Percentiles rank a stretch among this genome's conserved stretches.
Evolutionary conservation across 2,888 invertebrate genomes (phyloP).

Genomic region (Yponomeuta sedellus): DNA sequence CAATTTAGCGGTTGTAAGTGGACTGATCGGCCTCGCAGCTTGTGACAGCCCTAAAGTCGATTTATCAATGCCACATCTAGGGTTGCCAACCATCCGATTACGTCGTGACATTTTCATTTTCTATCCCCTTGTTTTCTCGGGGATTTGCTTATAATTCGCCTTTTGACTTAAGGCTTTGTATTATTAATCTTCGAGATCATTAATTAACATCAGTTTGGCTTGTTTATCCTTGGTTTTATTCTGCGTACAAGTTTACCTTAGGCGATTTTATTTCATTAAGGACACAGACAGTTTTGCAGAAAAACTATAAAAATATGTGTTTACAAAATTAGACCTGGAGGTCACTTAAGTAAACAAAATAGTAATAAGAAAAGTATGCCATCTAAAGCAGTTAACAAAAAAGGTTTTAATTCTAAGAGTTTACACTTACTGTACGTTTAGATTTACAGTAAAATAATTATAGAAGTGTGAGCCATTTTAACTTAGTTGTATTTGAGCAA

Average conservation of each 20-base stretch:
- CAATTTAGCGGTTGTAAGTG: background rate
- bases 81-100: constrained; percentile 62
- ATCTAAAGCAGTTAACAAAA: no score
- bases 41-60: constrained; percentile 36
- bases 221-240: constrained; percentile 29
- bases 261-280: no score
- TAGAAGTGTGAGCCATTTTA: no score
- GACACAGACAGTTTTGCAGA: no score
- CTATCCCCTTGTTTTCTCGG: constrained; percentile 32
- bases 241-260: background rate
- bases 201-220: constrained; percentile 56
- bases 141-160: constrained; percentile 66
- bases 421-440: no score
- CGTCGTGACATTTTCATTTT: constrained; percentile 67
- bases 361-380: no score
- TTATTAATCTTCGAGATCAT: constrained; percentile 62
- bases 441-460: no score
- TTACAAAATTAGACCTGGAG: no score
- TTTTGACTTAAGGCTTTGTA: constrained; percentile 47
- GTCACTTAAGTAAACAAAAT: no score
- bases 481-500: no score
- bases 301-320: no score
- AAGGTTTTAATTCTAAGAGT: no score
- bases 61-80: constrained; percentile 63
- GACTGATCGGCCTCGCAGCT: background rate